Base-by-base conservation (phyloP, 2,888 invertebrate genomes). In the Drosophila testacea region DNA sequence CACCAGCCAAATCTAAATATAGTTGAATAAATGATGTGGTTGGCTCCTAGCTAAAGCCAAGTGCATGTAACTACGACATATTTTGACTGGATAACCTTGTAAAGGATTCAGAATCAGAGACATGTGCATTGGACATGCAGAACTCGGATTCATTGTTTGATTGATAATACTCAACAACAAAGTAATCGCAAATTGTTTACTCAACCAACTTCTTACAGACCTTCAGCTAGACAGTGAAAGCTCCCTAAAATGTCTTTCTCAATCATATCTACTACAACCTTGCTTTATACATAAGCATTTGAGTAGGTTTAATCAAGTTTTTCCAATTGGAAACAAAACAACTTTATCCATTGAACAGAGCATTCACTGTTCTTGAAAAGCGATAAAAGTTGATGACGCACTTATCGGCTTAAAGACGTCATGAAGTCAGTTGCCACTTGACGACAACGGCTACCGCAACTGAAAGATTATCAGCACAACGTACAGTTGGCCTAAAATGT, bases 1-100 rank as follows among this genome's bases (percentile, higher is more conserved):
- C 68, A 59, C 56, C 38, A 68, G 68, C 64, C 55, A 66, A 62
- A 55, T 78, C 74, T 77, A 77, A 59, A 79, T 66, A 74, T 78
- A 77, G 69, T 34, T 36, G 22, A 13, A 47, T 38, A 54, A 66
- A 60, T 66, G 32, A 48, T 61, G 61, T 42, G 47, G 47, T 60
- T 60, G 47, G n/a, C 64, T 44, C 36, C 34, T 11, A 30, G 42
- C 51, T 16, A 6, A 38, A 13, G 22, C 47, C 30, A 63, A 71
- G 32, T 73, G 71, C 71, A 70, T 66, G 59, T 60, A 55, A 56
- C 61, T 55, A 42, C 50, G 57, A 65, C 69, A 65, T 39, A 10
- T 66, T 65, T 63, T 27, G 44, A 62, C 61, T 74, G 75, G 79
- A 74, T 79, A 79, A 74, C 79, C 77, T 77, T 77, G 73, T 30